Conservation (phyloP, 2,888 invertebrate genomes). For the Lasioglossum vierecki region DNA sequence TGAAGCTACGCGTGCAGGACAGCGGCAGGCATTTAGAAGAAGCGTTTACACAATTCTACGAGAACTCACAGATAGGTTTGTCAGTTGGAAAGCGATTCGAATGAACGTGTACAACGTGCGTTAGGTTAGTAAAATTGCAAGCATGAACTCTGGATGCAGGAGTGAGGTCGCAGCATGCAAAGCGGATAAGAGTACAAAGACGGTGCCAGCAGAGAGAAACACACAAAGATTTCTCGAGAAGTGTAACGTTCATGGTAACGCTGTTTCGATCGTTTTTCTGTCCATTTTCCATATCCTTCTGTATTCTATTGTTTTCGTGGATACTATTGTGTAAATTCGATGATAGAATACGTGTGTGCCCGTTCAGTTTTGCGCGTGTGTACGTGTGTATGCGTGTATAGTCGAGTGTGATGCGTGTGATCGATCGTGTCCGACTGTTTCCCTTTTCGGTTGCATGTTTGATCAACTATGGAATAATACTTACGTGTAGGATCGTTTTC, state of each 20-base stretch:
- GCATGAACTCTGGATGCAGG: slow-evolving; percentile 26
- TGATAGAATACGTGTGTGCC: neutral
- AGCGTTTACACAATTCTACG: slow-evolving; percentile 21
- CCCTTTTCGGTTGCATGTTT: slow-evolving; percentile 29
- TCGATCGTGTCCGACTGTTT: slow-evolving; percentile 38
- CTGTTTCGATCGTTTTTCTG: slow-evolving; percentile 34
- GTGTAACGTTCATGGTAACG: slow-evolving; percentile 28
- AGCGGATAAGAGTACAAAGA: slow-evolving; percentile 6
- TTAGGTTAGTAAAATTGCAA: slow-evolving; percentile 21
- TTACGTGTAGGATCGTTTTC: slow-evolving; percentile 85
- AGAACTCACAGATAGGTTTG: slow-evolving; percentile 28
- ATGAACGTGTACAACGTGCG: slow-evolving; percentile 27
- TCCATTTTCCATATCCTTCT: neutral
- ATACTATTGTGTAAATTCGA: neutral
- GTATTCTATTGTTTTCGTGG: neutral
- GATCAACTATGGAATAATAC: slow-evolving; percentile 80
- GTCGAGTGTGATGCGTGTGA: neutral
- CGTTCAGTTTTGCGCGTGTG: neutral
- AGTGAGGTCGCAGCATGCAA: slow-evolving; percentile 41
- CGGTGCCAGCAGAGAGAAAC: slow-evolving; percentile 16
- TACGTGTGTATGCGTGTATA: neutral
- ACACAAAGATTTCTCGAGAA: slow-evolving; percentile 20
- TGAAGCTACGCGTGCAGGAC: slow-evolving; percentile 22
- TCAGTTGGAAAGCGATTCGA: slow-evolving; percentile 54
- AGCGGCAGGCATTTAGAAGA: slow-evolving; percentile 38